Conservation (phyloP, 2,113 vertebrate species). For the Saguinus midas region DNA sequence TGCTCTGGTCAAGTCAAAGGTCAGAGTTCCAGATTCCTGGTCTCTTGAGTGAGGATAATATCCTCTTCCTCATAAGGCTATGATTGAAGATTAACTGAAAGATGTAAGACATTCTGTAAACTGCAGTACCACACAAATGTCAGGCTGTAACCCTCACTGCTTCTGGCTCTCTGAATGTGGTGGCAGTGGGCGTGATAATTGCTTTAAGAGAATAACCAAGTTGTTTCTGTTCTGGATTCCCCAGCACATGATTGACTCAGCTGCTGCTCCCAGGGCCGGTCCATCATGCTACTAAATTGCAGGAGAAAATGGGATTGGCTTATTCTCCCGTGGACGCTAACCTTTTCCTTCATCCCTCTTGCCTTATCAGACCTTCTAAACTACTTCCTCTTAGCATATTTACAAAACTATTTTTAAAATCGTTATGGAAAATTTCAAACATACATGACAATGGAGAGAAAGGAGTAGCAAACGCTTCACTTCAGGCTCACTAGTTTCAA, state of each 20-base stretch:
- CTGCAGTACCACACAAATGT: background rate
- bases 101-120: background rate
- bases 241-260: background rate
- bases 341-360: background rate
- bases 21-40: background rate
- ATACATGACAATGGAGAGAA: background rate
- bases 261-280: background rate
- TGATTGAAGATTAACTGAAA: background rate
- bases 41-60: background rate
- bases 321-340: background rate
- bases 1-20: background rate
- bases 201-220: background rate
- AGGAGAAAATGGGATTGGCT: background rate
- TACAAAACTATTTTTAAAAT: background rate
- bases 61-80: background rate
- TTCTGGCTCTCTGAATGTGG: background rate
- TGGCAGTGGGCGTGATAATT: accelerated
- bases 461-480: background rate
- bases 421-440: conserved; percentile 13
- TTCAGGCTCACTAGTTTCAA: background rate
- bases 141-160: background rate
- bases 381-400: background rate
- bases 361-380: background rate
- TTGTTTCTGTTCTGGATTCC: background rate
- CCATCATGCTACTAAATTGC: background rate